phyloP scores from a whole-genome alignment of 2,797 vertebrate species.

The Ctenochaetus hawaiiensis region DNA sequence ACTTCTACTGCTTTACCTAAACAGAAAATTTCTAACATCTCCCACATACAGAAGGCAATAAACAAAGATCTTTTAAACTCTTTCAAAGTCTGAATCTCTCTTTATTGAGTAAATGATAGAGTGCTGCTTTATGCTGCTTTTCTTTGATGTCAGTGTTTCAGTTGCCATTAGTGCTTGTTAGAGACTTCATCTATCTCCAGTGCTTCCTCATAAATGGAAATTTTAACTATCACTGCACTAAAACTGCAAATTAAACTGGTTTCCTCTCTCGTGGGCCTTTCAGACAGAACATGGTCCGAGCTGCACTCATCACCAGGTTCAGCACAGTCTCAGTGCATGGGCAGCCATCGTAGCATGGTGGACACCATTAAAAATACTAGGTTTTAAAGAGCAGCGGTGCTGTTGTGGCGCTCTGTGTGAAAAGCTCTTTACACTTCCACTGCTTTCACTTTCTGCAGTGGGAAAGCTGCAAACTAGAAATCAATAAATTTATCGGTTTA shows the following conservation, averaged over 20 bases:
- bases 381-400: too few species aligned
- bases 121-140: neutral
- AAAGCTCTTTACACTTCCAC: neutral
- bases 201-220: too few species aligned
- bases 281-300: too few species aligned
- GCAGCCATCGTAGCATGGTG: too few species aligned
- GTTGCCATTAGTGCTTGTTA: neutral
- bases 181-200: neutral
- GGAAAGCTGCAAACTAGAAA: too few species aligned
- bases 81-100: neutral
- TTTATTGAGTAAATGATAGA: neutral
- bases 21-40: conserved; percentile 13
- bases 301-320: too few species aligned
- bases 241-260: neutral
- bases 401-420: too few species aligned
- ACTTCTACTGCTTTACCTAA: neutral
- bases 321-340: too few species aligned
- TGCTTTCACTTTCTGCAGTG: neutral
- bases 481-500: neutral
- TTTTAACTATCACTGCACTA: neutral
- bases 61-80: conserved; percentile 12
- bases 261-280: too few species aligned
- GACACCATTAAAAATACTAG: too few species aligned
- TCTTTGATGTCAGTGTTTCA: neutral
- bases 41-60: neutral